These are phyloP conservation scores for Drosophila melanica DNA, from an alignment of 1,140 invertebrate genomes.

Conservation along the genomic window DNA sequence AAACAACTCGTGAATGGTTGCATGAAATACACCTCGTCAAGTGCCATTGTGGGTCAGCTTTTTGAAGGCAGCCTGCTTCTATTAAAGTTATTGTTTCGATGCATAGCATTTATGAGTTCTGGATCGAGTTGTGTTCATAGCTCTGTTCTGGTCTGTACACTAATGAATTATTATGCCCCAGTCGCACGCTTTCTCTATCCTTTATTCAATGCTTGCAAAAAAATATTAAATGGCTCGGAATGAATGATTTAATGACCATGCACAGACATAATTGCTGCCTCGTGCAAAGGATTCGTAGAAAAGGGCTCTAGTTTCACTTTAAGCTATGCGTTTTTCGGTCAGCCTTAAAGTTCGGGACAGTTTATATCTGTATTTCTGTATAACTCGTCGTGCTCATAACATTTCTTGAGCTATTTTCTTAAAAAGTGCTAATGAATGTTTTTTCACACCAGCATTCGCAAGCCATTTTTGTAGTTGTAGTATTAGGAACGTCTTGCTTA, in stretches of 20 bases:
- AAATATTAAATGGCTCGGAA: slow-evolving; percentile 83
- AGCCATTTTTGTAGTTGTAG: slow-evolving; percentile 35
- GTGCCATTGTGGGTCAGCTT: slow-evolving; percentile 45
- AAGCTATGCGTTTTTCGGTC: not conserved
- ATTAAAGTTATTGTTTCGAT: slow-evolving; percentile 77
- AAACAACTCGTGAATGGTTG: slow-evolving; percentile 21
- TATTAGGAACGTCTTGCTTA: slow-evolving; percentile 39
- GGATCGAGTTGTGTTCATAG: not conserved
- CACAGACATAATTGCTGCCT: slow-evolving; percentile 66
- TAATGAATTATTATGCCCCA: slow-evolving; percentile 74
- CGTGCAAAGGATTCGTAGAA: slow-evolving; percentile 54
- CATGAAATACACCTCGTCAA: slow-evolving; percentile 18
- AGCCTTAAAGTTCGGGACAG: not conserved
- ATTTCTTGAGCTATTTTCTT: slow-evolving; percentile 64
- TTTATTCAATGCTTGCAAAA: slow-evolving; percentile 42
- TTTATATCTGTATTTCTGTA: slow-evolving; percentile 10
- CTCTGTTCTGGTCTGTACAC: slow-evolving; percentile 36
- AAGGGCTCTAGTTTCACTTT: slow-evolving; percentile 43
- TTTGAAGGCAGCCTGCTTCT: slow-evolving; percentile 16
- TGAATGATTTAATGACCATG: slow-evolving; percentile 82
- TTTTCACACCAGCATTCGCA: slow-evolving; percentile 48
- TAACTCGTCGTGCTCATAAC: slow-evolving; percentile 70
- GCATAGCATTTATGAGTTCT: slow-evolving; percentile 57
- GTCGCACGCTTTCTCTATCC: slow-evolving; percentile 44
- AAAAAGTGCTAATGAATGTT: slow-evolving; percentile 74